Base-by-base conservation (phyloP, 2,797 vertebrate species). In the Benthosema pterotum region DNA sequence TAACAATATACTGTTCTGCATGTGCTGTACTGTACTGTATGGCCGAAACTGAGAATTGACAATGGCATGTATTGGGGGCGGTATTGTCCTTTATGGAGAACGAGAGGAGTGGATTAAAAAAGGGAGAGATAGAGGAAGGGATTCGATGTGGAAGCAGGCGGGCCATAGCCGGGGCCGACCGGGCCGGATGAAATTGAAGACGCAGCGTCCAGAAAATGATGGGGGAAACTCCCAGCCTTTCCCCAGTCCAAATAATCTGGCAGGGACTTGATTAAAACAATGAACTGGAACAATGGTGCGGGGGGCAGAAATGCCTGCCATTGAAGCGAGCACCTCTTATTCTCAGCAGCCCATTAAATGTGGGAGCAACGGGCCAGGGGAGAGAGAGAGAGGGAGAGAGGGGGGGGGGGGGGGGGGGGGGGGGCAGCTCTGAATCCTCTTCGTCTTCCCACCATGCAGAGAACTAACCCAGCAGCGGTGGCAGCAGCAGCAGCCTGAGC, bases 261-360 rank as follows among this genome's bases (percentile, higher is more conserved):
- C 64, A 46, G 60, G 51, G 72, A 80, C 78, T 80, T 80, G 78
- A 87, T 87, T 78, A 77, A 85, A 83, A 84, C 76, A 80, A 79
- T 78, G 75, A 75, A 54, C 55, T 75, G 75, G 69, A 84, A 87
- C 82, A 84, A 80, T 51, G 60, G 60, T 49, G 16, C 13, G 25
- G 9, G 32, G 51, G 32, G 51, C 13, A 19, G 19, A 16, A 60
- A 43, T 32, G 17, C 28, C 53, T 50, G 43, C 43, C 64, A 56
- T 58, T 63, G 56, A 72, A 56, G 65, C 60, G 63, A 2, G 25
- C 32, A 42, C 58, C 65, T 52, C 47, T 57, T 58, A 63, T 78
- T 65, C 74, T 59, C 73, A 69, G 79, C 76, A 83, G 65, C 72
- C 65, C 74, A 79, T 86, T 82, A 81, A 78, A 45, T 62, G 38